Evolutionary conservation across 1,140 invertebrate species (phyloP).

Genomic region (Eueides isabella): DNA sequence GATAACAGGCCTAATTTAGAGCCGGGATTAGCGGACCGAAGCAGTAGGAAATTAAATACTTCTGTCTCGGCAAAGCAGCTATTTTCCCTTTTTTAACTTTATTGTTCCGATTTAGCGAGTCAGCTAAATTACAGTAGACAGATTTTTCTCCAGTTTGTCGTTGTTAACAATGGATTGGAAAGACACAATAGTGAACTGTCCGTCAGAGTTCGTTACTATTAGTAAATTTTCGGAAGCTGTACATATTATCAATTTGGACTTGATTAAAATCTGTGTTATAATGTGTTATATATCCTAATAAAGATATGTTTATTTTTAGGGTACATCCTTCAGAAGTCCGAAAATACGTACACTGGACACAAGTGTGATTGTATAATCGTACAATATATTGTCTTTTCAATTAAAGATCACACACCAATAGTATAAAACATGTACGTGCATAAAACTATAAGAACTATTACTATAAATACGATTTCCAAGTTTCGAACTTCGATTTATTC

Average conservation of each 20-base stretch:
- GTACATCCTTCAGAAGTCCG: background rate
- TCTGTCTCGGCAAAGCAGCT: conserved; percentile 21
- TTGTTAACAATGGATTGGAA: background rate
- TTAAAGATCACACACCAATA: background rate
- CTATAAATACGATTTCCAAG: background rate
- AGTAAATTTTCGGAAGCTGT: background rate
- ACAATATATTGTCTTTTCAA: background rate
- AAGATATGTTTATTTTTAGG: background rate
- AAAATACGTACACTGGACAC: too few relatives aligned
- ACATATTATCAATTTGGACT: background rate
- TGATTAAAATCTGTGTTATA: background rate
- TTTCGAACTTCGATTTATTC: conserved; percentile 14
- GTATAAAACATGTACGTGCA: background rate
- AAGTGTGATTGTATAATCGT: too few relatives aligned
- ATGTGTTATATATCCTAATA: background rate
- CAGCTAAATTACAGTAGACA: background rate
- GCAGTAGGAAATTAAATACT: conserved; percentile 27
- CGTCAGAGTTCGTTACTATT: background rate
- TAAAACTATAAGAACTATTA: background rate
- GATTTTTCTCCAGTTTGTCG: background rate
- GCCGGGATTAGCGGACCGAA: conserved; percentile 24
- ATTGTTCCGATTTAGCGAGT: conserved; percentile 22
- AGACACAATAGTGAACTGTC: background rate
- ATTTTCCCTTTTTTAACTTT: conserved; percentile 17
- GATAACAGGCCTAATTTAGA: conserved; percentile 36